phyloP scores from a whole-genome alignment of 1,140 invertebrate genomes.

The Drosophila auraria region DNA sequence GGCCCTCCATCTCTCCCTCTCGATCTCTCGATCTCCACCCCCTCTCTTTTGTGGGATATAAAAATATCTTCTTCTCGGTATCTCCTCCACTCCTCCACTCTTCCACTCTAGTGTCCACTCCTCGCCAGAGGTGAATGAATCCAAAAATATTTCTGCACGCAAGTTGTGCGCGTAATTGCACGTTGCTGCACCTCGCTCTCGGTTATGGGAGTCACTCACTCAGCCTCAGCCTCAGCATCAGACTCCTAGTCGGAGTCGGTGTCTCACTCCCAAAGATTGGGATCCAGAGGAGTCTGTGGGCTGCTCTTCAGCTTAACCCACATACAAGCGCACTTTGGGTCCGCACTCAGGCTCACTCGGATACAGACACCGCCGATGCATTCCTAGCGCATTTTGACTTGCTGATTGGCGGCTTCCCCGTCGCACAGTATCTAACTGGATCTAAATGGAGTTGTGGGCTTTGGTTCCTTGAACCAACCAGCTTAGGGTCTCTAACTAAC shows the following conservation, averaged over 20 bases:
- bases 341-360: slow-evolving; percentile 6
- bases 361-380: slow-evolving; percentile 32
- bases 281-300: slow-evolving; percentile 42
- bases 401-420: slow-evolving; percentile 64
- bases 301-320: slow-evolving; percentile 61
- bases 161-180: slow-evolving; percentile 71
- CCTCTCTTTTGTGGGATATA: slow-evolving; percentile 26
- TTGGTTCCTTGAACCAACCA: slow-evolving; percentile 40
- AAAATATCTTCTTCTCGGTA: slow-evolving; percentile 53
- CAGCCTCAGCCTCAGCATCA: slow-evolving; percentile 5
- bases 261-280: slow-evolving; percentile 41
- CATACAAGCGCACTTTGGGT: slow-evolving; percentile 32
- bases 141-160: slow-evolving; percentile 74
- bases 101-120: slow-evolving; percentile 17
- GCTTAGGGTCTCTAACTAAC: slow-evolving; percentile 6
- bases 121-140: slow-evolving; percentile 69
- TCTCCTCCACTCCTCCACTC: slow-evolving; percentile 34
- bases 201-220: slow-evolving; percentile 39
- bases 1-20: slow-evolving; percentile 6
- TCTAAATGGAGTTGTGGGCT: slow-evolving; percentile 52
- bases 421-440: slow-evolving; percentile 39
- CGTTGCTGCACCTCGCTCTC: slow-evolving; percentile 53
- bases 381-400: slow-evolving; percentile 59
- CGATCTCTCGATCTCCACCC: slow-evolving; percentile 3
- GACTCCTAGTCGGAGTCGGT: slow-evolving; percentile 29